Percentiles rank a stretch among this genome's conserved stretches.
These are phyloP conservation scores for Brienomyrus brachyistius DNA, from an alignment of 2,113 vertebrate species.

Conservation along the genomic window DNA sequence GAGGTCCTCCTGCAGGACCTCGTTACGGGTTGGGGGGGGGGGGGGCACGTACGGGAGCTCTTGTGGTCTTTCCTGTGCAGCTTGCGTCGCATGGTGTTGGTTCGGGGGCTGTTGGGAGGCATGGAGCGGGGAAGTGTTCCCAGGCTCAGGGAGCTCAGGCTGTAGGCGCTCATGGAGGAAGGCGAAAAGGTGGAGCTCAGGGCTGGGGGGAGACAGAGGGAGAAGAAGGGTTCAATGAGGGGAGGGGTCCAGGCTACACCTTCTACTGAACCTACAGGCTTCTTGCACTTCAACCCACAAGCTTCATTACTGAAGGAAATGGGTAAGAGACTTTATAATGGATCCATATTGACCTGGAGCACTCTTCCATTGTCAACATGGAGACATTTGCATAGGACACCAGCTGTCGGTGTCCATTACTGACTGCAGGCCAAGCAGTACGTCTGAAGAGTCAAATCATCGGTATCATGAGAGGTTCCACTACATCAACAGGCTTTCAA, in stretches of 20 bases:
- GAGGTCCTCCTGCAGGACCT: background rate
- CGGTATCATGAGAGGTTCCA: background rate
- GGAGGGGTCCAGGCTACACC: background rate
- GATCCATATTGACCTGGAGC: background rate
- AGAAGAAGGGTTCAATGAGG: background rate
- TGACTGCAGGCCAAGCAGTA: background rate
- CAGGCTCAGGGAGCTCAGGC: conserved; percentile 96
- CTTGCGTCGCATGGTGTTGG: conserved; percentile 89
- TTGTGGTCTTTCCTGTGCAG: conserved; percentile 98
- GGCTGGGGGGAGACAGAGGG: conserved; percentile 48
- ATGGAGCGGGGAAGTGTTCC: conserved; percentile 88
- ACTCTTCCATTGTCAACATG: background rate
- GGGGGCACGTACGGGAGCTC: conserved; percentile 80
- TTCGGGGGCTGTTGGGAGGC: conserved; percentile 90
- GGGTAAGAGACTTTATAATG: background rate
- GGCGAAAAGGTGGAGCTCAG: conserved; percentile 93
- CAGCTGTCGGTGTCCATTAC: background rate
- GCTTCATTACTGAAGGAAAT: background rate
- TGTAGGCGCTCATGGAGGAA: conserved; percentile 96
- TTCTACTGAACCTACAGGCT: background rate
- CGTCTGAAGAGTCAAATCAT: background rate
- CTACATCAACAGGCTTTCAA: background rate
- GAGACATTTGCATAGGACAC: background rate
- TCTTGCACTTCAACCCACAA: background rate
- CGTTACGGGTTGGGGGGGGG: background rate